Percentiles rank a stretch among this genome's conserved stretches.
phyloP scores from a whole-genome alignment of 2,888 invertebrate genomes.

The Andrena camellia region DNA sequence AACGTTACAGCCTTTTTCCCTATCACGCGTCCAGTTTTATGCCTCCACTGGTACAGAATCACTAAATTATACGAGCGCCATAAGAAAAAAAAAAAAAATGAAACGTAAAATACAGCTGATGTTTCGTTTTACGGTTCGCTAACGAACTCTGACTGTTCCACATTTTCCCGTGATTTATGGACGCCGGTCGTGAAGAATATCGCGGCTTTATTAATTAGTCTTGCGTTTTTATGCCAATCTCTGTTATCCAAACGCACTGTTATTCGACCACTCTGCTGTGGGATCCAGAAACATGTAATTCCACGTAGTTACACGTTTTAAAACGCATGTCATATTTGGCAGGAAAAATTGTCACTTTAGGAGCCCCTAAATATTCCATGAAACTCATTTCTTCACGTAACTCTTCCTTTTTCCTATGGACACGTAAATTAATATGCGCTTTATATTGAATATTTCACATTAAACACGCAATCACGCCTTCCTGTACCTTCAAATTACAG shows the following conservation, averaged over 20 bases:
- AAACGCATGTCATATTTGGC: too few relatives aligned
- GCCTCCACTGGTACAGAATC: constrained; percentile 18
- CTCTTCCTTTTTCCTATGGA: too few relatives aligned
- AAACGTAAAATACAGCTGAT: constrained; percentile 42
- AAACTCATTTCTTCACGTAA: too few relatives aligned
- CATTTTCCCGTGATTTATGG: constrained; percentile 54
- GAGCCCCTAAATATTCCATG: too few relatives aligned
- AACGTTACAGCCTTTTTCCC: neutral
- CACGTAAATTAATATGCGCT: too few relatives aligned
- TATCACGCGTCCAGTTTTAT: constrained; percentile 22
- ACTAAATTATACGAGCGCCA: constrained; percentile 24
- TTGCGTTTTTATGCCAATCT: constrained; percentile 12
- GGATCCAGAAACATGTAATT: too few relatives aligned
- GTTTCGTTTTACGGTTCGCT: constrained; percentile 56
- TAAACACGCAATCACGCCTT: too few relatives aligned
- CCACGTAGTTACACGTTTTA: too few relatives aligned
- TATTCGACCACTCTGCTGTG: neutral
- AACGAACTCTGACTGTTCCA: constrained; percentile 47
- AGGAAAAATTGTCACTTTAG: too few relatives aligned
- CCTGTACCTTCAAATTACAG: neutral
- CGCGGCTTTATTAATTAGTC: constrained; percentile 54
- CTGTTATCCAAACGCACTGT: neutral
- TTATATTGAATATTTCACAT: too few relatives aligned
- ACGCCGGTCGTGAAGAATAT: constrained; percentile 15
- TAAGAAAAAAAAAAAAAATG: neutral